Conservation (phyloP, 1,140 invertebrate genomes). For the Pantala flavescens region DNA sequence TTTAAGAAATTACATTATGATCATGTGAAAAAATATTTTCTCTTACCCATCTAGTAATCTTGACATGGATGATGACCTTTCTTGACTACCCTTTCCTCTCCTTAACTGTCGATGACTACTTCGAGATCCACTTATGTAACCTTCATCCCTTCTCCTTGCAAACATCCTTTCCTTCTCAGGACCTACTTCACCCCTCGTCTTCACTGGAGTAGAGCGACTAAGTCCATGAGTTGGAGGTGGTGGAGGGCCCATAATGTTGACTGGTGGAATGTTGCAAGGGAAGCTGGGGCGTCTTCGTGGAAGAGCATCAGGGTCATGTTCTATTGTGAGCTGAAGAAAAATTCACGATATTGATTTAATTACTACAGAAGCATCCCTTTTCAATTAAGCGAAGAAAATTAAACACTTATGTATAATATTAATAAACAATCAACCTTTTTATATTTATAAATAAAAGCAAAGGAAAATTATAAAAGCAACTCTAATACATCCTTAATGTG, state of each 20-base stretch:
- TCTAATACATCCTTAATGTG: too few relatives aligned
- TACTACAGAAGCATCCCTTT: too few relatives aligned
- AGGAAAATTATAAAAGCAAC: too few relatives aligned
- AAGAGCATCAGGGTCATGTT: conserved; percentile 73
- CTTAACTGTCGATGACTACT: conserved; percentile 44
- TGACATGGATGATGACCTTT: conserved; percentile 75
- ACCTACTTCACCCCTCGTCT: conserved; percentile 23
- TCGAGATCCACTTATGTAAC: conserved; percentile 39
- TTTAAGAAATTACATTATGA: too few relatives aligned
- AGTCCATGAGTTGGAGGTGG: conserved; percentile 21
- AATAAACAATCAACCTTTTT: too few relatives aligned
- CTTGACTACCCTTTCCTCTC: conserved; percentile 50
- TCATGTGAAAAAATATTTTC: too few relatives aligned
- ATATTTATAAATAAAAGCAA: too few relatives aligned
- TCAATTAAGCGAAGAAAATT: too few relatives aligned
- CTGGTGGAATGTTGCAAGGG: conserved; percentile 23
- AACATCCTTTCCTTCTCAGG: conserved; percentile 52
- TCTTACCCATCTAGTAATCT: conserved; percentile 62
- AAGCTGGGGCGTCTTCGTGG: conserved; percentile 37
- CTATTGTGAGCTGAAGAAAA: conserved; percentile 61
- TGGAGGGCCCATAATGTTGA: background rate
- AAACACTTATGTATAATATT: too few relatives aligned
- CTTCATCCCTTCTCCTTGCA: conserved; percentile 52
- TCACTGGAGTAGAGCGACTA: background rate
- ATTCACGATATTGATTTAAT: too few relatives aligned